phyloP scores from a whole-genome alignment of 2,888 invertebrate species.

The Mechanitis messenoides region DNA sequence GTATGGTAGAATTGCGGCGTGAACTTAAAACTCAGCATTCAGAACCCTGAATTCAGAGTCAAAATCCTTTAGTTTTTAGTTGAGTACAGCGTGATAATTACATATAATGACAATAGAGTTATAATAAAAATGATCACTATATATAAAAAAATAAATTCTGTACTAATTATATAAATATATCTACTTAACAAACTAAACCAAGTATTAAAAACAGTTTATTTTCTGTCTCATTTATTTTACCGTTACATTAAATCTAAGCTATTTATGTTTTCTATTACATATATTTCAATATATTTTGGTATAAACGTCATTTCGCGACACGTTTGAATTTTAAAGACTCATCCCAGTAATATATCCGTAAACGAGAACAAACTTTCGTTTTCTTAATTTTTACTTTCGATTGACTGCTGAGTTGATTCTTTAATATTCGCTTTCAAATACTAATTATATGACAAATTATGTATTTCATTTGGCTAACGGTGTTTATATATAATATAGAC shows the following conservation, averaged over 20 bases:
- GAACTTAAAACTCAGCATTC: too few species aligned
- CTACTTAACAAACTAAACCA: too few species aligned
- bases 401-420: constrained; percentile 33
- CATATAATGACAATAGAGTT: too few species aligned
- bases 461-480: constrained; percentile 3
- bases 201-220: not conserved
- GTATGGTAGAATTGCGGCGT: too few species aligned
- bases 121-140: too few species aligned
- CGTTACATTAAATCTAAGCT: too few species aligned
- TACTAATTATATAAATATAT: too few species aligned
- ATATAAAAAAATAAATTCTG: too few species aligned
- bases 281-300: constrained; percentile 9
- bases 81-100: too few species aligned
- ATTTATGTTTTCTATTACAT: too few species aligned
- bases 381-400: constrained; percentile 57
- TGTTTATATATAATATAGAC: not conserved
- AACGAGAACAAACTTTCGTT: constrained; percentile 55
- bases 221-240: not conserved
- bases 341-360: constrained; percentile 49
- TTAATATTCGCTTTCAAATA: constrained; percentile 20
- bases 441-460: constrained; percentile 9
- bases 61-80: too few species aligned
- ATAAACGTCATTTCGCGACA: constrained; percentile 44
- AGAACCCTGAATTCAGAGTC: too few species aligned
- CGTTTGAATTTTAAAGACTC: constrained; percentile 55